Percentiles rank a stretch among this genome's conserved stretches.
Evolutionary conservation across 2,888 invertebrate species (phyloP).

Genomic region (Tetrapedia diversipes): DNA sequence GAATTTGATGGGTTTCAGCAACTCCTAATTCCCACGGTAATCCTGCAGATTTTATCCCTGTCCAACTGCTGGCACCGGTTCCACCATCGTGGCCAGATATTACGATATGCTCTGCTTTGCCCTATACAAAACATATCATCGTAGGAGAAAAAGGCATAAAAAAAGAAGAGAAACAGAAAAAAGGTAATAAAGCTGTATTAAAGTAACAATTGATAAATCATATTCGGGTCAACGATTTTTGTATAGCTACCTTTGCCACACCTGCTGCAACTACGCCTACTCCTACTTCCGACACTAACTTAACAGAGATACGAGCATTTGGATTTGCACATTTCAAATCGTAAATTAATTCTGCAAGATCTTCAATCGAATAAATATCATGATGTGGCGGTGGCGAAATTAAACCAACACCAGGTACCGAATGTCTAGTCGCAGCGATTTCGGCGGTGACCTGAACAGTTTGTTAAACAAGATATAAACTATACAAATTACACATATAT

Average conservation of each 20-base stretch:
- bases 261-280: constrained; percentile 99
- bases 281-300: constrained; percentile 98
- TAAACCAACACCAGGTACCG: constrained; percentile 97
- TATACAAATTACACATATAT: background rate
- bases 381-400: constrained; percentile 99
- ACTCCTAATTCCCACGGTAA: constrained; percentile 99
- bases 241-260: constrained; percentile 91
- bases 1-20: constrained; percentile 98
- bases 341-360: constrained; percentile 98
- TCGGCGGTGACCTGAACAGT: constrained; percentile 94
- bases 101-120: constrained; percentile 99
- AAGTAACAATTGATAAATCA: no score
- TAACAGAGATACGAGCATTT: constrained; percentile 96
- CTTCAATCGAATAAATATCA: constrained; percentile 99
- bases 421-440: constrained; percentile 97
- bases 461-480: no score
- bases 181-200: background rate
- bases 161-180: background rate
- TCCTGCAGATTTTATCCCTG: constrained; percentile 98
- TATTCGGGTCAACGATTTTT: background rate
- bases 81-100: constrained; percentile 99
- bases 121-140: constrained; percentile 83
- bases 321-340: constrained; percentile 99
- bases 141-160: background rate
- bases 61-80: constrained; percentile 99